Base-by-base conservation (phyloP, 2,113 vertebrate species). In the Zosterops borbonicus region DNA sequence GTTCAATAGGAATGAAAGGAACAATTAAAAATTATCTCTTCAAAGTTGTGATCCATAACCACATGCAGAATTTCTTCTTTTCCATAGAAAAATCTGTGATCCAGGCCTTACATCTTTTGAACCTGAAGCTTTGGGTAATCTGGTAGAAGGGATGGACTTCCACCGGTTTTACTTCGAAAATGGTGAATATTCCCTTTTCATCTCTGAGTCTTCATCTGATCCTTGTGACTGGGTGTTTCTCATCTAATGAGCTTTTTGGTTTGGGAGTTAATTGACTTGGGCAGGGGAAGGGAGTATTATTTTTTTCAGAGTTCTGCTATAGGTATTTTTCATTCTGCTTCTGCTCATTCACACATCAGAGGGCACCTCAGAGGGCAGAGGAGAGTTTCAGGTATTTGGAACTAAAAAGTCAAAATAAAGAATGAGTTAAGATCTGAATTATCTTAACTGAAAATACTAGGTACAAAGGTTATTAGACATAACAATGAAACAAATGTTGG, bases 101-200 rank as follows among this genome's bases (percentile, higher is more conserved):
- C 99, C 99, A 8, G 99, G 99, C 53, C 98, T 99, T 88, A 99
- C 99, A 0, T 99, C 99, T 79, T 99, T 99, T 94, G 99, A 99
- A 96, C 99, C 99, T 2, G 99, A 99, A 97, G 99, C 99, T 64
- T 79, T 99, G 98, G 99, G 99, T 50, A 99, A 99, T 97, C 97
- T 99, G 83, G 99, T 99, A 82, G 99, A 99, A 97, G 99, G 99
- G 42, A 99, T 99, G 82, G 99, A 99, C 95, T 99, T 99, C 75
- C 99, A 99, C 95, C 98, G 99, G 81, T 99, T 99, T 98, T 99
- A 99, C 98, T 99, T 99, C 89, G 99, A 99, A 96, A 99, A 99
- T 16, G 98, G 99, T 99, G 98, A 87, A 67, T 76, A 23, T 27
- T 75, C 35, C 17, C 62, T 50, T 80, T 63, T 35, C 31, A 15